phyloP scores from a whole-genome alignment of 2,888 invertebrate species.

The Parapristionchus giblindavisi region DNA sequence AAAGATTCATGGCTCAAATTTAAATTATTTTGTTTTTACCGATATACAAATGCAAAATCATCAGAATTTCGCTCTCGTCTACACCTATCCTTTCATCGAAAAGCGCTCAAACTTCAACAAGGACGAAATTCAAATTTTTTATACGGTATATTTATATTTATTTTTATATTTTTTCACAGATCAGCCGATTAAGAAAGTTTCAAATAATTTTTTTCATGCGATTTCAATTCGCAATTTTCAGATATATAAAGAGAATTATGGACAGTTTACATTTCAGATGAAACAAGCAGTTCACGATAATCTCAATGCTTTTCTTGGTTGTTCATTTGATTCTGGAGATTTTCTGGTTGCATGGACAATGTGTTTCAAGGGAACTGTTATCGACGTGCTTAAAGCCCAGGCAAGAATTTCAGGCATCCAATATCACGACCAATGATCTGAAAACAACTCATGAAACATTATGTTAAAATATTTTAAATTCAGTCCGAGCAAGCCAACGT shows the following conservation, averaged over 20 bases:
- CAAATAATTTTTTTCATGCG: too few relatives aligned
- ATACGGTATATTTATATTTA: background rate
- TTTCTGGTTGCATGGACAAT: conserved; percentile 55
- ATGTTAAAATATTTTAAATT: background rate
- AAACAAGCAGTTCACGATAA: conserved; percentile 64
- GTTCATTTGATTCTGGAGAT: conserved; percentile 57
- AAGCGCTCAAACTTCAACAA: background rate
- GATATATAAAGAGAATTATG: too few relatives aligned
- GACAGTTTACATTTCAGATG: too few relatives aligned
- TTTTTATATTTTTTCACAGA: too few relatives aligned
- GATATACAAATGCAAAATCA: background rate
- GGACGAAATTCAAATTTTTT: background rate
- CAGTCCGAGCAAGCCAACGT: background rate
- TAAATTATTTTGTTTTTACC: background rate
- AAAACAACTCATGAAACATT: too few relatives aligned
- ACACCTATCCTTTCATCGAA: background rate
- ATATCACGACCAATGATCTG: too few relatives aligned
- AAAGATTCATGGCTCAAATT: too few relatives aligned
- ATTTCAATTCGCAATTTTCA: too few relatives aligned
- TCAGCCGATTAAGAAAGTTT: too few relatives aligned
- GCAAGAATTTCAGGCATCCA: too few relatives aligned
- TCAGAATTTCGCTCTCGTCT: background rate
- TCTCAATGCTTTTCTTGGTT: conserved; percentile 63
- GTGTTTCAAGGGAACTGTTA: conserved; percentile 45
- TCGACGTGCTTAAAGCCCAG: background rate